Conservation (phyloP, 2,113 vertebrate genomes). For the Pygoscelis antarcticus region DNA sequence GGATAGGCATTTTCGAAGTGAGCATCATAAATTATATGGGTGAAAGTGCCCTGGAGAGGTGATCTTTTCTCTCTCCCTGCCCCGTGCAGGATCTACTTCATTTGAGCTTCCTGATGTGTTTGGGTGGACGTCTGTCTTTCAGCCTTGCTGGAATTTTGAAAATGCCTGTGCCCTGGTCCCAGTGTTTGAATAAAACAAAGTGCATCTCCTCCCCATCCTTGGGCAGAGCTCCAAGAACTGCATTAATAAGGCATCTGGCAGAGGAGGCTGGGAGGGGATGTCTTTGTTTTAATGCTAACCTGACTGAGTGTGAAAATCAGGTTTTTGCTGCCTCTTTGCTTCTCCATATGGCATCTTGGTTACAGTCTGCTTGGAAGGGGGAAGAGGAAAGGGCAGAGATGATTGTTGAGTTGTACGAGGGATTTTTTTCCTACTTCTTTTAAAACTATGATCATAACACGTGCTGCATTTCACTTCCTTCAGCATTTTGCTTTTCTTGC, state of each 20-base stretch:
- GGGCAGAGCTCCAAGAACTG: conserved; percentile 22
- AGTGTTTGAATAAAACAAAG: not conserved
- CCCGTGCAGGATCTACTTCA: fast-evolving
- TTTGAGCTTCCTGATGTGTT: not conserved
- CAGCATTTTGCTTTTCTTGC: not conserved
- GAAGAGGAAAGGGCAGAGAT: not conserved
- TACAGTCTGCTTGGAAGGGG: not conserved
- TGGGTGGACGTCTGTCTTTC: not conserved
- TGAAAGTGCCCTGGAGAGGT: not conserved
- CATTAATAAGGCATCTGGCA: not conserved
- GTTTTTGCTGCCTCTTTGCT: conserved; percentile 15
- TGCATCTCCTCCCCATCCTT: not conserved
- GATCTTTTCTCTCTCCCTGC: not conserved
- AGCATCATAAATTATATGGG: not conserved
- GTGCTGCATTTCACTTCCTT: not conserved
- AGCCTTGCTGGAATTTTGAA: not conserved
- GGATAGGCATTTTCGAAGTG: not conserved
- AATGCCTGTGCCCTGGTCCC: not conserved
- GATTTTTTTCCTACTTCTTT: not conserved
- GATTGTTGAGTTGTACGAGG: not conserved
- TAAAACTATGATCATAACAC: not conserved
- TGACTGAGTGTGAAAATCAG: not conserved
- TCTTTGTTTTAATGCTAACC: conserved; percentile 23
- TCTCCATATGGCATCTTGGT: not conserved
- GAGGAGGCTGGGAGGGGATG: not conserved